Percentiles rank a stretch among this genome's conserved stretches.
Evolutionary conservation across 2,797 vertebrate species (phyloP).

Genomic region (Sylvia borin): DNA sequence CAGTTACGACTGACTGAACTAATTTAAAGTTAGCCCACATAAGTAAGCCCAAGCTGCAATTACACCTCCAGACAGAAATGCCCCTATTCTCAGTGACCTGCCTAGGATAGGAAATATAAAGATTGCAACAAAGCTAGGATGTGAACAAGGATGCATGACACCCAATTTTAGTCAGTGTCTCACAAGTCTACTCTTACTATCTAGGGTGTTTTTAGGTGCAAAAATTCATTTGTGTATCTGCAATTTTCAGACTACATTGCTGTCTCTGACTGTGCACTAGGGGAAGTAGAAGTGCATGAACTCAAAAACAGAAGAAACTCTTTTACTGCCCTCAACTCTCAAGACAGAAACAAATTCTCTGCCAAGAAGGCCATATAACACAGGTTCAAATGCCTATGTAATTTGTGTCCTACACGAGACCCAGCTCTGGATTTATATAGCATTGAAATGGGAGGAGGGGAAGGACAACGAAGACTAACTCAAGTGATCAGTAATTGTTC

Average conservation of each 20-base stretch:
- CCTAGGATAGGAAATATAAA: background rate
- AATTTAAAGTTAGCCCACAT: background rate
- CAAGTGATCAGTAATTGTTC: background rate
- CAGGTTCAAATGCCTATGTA: accelerated
- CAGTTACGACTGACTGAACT: background rate
- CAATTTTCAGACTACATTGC: background rate
- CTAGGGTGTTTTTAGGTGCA: background rate
- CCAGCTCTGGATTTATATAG: background rate
- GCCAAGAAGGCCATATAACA: background rate
- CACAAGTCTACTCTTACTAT: background rate
- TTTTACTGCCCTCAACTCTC: background rate
- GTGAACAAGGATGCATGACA: background rate
- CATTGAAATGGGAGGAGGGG: background rate
- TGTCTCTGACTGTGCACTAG: background rate
- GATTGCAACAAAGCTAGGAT: background rate
- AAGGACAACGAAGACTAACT: background rate
- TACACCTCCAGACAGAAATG: background rate
- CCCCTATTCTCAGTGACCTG: background rate
- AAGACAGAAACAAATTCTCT: background rate
- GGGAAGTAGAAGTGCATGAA: background rate
- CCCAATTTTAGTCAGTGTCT: background rate
- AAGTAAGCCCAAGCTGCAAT: conserved; percentile 1
- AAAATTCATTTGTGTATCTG: background rate
- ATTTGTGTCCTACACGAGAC: background rate
- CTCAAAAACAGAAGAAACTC: background rate